Percentiles rank a stretch among this genome's conserved stretches.
These are phyloP conservation scores for Danionella cerebrum DNA, from an alignment of 2,113 vertebrate genomes.

Conservation along the genomic window DNA sequence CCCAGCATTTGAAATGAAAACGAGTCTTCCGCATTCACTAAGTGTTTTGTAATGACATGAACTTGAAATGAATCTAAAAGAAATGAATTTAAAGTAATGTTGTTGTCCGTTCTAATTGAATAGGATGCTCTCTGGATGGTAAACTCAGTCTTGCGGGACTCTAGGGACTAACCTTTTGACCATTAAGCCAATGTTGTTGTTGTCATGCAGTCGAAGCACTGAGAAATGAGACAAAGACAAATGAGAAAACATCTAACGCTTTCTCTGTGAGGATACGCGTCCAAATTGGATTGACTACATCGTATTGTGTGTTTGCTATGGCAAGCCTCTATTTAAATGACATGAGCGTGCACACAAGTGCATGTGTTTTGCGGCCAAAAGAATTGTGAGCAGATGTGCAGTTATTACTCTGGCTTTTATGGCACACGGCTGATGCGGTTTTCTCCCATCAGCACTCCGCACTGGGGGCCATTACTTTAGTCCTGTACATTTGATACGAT, in stretches of 20 bases:
- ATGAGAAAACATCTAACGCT: slow-evolving; percentile 24
- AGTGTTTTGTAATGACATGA: slow-evolving; percentile 30
- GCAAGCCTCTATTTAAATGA: background rate
- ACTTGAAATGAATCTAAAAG: slow-evolving; percentile 19
- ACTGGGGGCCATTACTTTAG: slow-evolving; percentile 6
- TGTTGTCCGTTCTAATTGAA: slow-evolving; percentile 42
- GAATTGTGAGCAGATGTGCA: slow-evolving; percentile 34
- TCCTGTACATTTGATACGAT: slow-evolving; percentile 11
- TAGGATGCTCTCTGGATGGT: slow-evolving; percentile 22
- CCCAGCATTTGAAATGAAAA: background rate
- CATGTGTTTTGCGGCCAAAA: slow-evolving; percentile 25
- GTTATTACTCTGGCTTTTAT: slow-evolving; percentile 36
- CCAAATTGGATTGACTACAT: background rate
- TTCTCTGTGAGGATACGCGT: background rate
- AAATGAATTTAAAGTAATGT: slow-evolving; percentile 40
- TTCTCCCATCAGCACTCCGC: slow-evolving; percentile 2
- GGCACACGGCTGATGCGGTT: slow-evolving; percentile 1
- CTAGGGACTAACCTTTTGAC: slow-evolving; percentile 13
- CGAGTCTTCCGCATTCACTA: background rate
- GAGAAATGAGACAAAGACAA: slow-evolving; percentile 21
- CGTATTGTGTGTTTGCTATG: background rate
- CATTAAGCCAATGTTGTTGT: slow-evolving; percentile 23
- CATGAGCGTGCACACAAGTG: background rate
- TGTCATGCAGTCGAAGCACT: slow-evolving; percentile 10
- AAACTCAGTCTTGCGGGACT: slow-evolving; percentile 28